phyloP scores from a whole-genome alignment of 1,140 invertebrate species.

The Anoplolepis gracilipes region DNA sequence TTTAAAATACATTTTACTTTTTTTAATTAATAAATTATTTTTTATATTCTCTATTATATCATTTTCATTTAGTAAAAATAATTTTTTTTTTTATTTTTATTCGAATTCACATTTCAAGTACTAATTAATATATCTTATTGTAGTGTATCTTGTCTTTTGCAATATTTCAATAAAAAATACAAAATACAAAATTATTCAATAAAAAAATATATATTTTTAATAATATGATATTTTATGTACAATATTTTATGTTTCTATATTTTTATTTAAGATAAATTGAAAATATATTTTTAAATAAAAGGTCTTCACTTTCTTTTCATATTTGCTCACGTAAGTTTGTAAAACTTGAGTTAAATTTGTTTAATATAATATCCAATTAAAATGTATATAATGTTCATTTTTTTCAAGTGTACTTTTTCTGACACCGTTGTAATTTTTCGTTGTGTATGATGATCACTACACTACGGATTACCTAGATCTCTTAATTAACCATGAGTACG shows the following conservation, averaged over 20 bases:
- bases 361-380: background rate
- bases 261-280: background rate
- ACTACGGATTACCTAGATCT: slow-evolving; percentile 7
- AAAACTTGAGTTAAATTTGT: background rate
- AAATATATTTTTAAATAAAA: background rate
- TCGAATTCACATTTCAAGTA: too few relatives aligned
- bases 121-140: too few relatives aligned
- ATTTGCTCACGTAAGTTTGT: background rate
- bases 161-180: background rate
- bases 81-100: too few relatives aligned
- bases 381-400: background rate
- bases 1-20: too few relatives aligned
- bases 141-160: too few relatives aligned
- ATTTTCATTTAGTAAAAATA: too few relatives aligned
- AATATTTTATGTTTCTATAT: background rate
- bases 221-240: background rate
- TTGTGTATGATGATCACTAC: background rate
- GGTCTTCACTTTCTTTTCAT: background rate
- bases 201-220: too few relatives aligned
- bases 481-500: slow-evolving; percentile 48
- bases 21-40: too few relatives aligned
- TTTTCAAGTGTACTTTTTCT: background rate
- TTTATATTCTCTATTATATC: too few relatives aligned
- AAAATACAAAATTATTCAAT: too few relatives aligned
- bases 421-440: background rate